Evolutionary conservation across 2,888 invertebrate species (phyloP).

Genomic region (Brachyopa scutellaris): DNA sequence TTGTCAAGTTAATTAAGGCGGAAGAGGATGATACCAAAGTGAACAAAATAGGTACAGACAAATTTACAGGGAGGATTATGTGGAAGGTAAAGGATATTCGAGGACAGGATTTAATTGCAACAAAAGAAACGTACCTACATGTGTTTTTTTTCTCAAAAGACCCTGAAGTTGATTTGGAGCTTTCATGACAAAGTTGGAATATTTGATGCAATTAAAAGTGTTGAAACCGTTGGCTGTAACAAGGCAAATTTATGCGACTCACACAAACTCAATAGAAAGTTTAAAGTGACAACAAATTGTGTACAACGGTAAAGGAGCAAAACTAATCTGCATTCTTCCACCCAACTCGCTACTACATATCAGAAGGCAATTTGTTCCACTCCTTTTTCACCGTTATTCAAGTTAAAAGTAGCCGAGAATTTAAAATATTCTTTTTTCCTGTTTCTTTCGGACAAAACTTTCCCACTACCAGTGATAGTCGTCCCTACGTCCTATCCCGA

Average conservation of each 20-base stretch:
- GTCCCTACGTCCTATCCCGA: constrained; percentile 2
- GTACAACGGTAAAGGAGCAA: too few species aligned
- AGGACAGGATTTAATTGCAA: constrained; percentile 34
- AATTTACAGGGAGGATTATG: neutral
- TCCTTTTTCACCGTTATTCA: neutral
- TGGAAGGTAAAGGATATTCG: neutral
- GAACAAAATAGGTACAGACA: neutral
- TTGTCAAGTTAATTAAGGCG: constrained; percentile 57
- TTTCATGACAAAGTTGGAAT: constrained; percentile 31
- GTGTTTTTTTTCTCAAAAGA: too few species aligned
- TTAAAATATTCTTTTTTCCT: neutral
- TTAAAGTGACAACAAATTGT: too few species aligned
- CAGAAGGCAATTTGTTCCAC: neutral
- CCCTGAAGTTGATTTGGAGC: neutral
- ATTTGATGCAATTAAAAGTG: constrained; percentile 29
- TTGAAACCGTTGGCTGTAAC: too few species aligned
- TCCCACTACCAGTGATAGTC: too few species aligned
- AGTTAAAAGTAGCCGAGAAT: neutral
- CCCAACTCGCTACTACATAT: too few species aligned
- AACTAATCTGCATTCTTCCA: too few species aligned
- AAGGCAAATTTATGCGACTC: too few species aligned
- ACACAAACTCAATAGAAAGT: too few species aligned
- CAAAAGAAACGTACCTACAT: too few species aligned
- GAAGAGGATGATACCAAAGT: constrained; percentile 27
- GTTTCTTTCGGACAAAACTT: neutral